Evolutionary conservation across 1,140 invertebrate genomes (phyloP).

Genomic region (Saccostrea echinata): DNA sequence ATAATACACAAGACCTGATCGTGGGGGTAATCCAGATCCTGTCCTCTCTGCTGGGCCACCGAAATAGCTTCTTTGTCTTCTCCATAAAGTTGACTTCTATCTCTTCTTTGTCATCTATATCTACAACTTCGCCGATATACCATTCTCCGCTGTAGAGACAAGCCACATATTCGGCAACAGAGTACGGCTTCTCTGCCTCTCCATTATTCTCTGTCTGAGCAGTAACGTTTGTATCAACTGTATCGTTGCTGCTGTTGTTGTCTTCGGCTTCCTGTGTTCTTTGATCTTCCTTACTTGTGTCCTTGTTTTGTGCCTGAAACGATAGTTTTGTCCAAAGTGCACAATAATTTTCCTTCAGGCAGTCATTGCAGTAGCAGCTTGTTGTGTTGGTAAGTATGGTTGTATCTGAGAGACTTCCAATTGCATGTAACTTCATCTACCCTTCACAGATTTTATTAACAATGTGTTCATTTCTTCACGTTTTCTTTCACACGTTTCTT

Average conservation of each 20-base stretch:
- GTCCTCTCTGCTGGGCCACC: not conserved
- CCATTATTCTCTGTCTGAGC: not conserved
- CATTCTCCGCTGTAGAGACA: not conserved
- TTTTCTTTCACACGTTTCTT: not conserved
- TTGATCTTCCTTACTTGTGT: not conserved
- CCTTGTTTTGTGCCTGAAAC: not conserved
- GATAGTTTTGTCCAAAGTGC: not conserved
- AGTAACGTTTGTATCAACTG: not conserved
- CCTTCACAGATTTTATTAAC: not conserved
- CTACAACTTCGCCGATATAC: conserved; percentile 24
- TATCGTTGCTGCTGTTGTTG: not conserved
- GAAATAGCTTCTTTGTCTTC: not conserved
- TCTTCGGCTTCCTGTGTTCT: not conserved
- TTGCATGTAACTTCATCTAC: not conserved
- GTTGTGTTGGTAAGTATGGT: not conserved
- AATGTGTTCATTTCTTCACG: not conserved
- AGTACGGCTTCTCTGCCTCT: not conserved
- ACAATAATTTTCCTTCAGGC: not conserved
- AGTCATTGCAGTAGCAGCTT: not conserved
- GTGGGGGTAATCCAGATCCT: not conserved
- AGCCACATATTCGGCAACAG: not conserved
- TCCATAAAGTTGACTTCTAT: conserved; percentile 33
- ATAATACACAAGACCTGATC: not conserved
- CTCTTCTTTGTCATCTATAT: conserved; percentile 30
- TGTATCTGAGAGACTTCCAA: not conserved